Percentiles rank a stretch among this genome's conserved stretches.
Conservation (phyloP, 2,888 invertebrate species). For the Anthoptus insignis region DNA sequence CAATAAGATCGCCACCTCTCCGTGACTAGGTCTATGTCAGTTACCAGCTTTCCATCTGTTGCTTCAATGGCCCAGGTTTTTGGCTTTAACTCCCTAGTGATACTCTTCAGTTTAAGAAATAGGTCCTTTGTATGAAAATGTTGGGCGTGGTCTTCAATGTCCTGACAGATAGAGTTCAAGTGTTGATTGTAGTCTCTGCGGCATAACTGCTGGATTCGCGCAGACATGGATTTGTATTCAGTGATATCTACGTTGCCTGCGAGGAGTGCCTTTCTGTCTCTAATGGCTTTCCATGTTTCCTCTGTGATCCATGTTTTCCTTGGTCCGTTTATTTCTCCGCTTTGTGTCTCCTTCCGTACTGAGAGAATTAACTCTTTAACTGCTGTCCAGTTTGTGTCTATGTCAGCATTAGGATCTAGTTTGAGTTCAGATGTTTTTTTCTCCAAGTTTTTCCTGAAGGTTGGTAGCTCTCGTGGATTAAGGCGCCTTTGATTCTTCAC, state of each 20-base stretch:
- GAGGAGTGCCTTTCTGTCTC: background rate
- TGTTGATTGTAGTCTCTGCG: background rate
- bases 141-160: background rate
- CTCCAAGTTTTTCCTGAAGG: background rate
- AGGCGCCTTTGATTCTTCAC: no score
- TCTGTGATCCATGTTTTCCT: background rate
- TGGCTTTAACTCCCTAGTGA: background rate
- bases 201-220: background rate
- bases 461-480: background rate
- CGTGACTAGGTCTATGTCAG: no score
- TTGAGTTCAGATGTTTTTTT: background rate
- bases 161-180: background rate
- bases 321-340: background rate
- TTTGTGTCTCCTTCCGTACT: background rate
- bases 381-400: background rate
- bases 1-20: no score
- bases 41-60: no score
- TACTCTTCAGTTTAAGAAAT: background rate
- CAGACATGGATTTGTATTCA: background rate
- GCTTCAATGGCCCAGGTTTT: background rate
- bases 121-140: background rate
- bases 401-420: background rate
- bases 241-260: background rate
- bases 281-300: background rate
- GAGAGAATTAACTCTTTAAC: background rate